These are phyloP conservation scores for Tipula confusa DNA, from an alignment of 2,888 invertebrate species.

Conservation along the genomic window DNA sequence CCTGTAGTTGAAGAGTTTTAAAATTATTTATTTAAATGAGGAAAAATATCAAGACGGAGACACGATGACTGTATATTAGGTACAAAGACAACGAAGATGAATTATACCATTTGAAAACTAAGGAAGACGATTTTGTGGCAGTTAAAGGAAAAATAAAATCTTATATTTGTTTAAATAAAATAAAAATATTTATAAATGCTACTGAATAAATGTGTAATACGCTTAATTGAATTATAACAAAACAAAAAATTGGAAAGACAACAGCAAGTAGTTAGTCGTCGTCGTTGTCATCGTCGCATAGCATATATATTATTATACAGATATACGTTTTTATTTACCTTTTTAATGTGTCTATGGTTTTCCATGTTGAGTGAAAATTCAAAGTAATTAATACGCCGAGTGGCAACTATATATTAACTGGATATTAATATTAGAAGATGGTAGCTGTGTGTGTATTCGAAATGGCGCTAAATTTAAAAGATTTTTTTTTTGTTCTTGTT, in stretches of 20 bases:
- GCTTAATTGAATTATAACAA: slow-evolving; percentile 25
- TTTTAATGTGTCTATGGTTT: not conserved
- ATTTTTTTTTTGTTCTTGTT: not conserved
- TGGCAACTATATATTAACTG: not conserved
- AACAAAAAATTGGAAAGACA: not conserved
- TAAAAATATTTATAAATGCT: slow-evolving; percentile 25
- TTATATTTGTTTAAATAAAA: not conserved
- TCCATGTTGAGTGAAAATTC: not conserved
- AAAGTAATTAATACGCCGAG: not conserved
- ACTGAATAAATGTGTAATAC: slow-evolving; percentile 3
- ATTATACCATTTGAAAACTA: not conserved
- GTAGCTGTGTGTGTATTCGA: not conserved
- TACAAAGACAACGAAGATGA: not conserved
- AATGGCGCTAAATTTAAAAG: not conserved
- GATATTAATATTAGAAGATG: slow-evolving; percentile 3
- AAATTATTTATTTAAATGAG: not conserved
- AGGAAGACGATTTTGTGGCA: not conserved
- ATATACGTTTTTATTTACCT: not conserved
- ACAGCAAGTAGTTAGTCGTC: not conserved
- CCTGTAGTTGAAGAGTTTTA: not conserved
- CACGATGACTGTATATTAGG: no score
- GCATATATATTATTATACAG: not conserved
- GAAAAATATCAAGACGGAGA: not conserved
- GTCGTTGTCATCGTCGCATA: not conserved
- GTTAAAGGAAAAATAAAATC: not conserved